Evolutionary conservation across 2,888 invertebrate species (phyloP).

Genomic region (Sphaerolaimus hirsutus): DNA sequence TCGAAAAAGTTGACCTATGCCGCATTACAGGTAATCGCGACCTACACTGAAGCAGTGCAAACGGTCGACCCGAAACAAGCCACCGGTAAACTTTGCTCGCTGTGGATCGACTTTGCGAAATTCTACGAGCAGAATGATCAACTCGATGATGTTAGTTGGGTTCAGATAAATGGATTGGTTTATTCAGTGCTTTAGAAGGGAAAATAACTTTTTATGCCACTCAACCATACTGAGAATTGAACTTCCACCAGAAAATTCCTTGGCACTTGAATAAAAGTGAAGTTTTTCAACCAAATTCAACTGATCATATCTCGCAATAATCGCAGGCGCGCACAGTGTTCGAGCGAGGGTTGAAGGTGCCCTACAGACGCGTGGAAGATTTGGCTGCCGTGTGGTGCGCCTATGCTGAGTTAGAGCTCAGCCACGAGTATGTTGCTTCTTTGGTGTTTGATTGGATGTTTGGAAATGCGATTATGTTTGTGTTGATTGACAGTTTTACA

Average conservation of each 20-base stretch:
- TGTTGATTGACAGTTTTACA: too few relatives aligned
- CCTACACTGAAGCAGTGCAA: conserved; percentile 91
- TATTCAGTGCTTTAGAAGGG: not conserved
- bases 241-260: too few relatives aligned
- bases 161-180: not conserved
- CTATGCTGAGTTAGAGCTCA: conserved; percentile 94
- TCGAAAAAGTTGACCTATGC: too few relatives aligned
- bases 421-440: conserved; percentile 43
- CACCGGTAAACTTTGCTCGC: conserved; percentile 68
- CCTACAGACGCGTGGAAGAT: conserved; percentile 83
- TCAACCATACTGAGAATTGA: not conserved
- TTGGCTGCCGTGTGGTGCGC: conserved; percentile 93
- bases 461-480: not conserved
- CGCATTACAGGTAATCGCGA: conserved; percentile 75
- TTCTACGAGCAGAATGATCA: conserved; percentile 80
- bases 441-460: too few relatives aligned
- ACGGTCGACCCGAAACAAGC: conserved; percentile 87
- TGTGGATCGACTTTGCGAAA: conserved; percentile 94
- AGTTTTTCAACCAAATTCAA: too few relatives aligned
- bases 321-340: conserved; percentile 53
- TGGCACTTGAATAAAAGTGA: too few relatives aligned
- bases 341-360: conserved; percentile 56
- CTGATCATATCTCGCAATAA: too few relatives aligned
- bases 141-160: conserved; percentile 48
- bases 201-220: not conserved